Evolutionary conservation across 1,140 invertebrate species (phyloP).

Genomic region (Cydia pomonella): DNA sequence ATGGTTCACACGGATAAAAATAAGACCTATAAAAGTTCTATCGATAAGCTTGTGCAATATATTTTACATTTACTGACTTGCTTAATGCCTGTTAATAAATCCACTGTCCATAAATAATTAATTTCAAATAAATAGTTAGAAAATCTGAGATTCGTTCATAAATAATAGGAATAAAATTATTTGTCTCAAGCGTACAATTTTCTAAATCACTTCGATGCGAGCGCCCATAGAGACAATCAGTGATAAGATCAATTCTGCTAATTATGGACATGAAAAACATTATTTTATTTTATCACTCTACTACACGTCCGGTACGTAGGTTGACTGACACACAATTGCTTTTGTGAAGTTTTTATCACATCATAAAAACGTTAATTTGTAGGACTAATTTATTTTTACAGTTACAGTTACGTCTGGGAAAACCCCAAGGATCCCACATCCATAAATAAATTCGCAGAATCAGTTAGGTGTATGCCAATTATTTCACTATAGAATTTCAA

Average conservation of each 20-base stretch:
- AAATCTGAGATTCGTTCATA: too few relatives aligned
- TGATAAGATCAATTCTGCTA: neutral
- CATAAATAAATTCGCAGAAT: conserved; percentile 17
- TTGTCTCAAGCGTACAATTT: too few relatives aligned
- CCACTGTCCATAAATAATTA: too few relatives aligned
- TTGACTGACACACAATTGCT: conserved; percentile 8
- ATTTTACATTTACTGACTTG: too few relatives aligned
- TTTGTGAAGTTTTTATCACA: conserved; percentile 1
- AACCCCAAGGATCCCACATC: neutral
- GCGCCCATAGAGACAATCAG: neutral
- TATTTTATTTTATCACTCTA: neutral
- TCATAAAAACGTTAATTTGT: conserved; percentile 5
- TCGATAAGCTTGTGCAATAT: too few relatives aligned
- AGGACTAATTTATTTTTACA: conserved; percentile 12
- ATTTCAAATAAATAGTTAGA: too few relatives aligned
- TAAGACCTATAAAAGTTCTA: too few relatives aligned
- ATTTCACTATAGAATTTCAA: neutral
- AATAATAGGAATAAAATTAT: too few relatives aligned
- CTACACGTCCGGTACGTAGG: conserved; percentile 6
- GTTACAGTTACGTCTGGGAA: conserved; percentile 12
- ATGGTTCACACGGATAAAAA: too few relatives aligned
- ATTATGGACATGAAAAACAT: neutral
- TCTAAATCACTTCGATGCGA: too few relatives aligned
- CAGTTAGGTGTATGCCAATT: conserved; percentile 4
- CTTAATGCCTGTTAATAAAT: too few relatives aligned